Evolutionary conservation across 2,888 invertebrate genomes (phyloP), one percentile per base, ranked within the genome.

Genomic region (Hartigia nigra): DNA sequence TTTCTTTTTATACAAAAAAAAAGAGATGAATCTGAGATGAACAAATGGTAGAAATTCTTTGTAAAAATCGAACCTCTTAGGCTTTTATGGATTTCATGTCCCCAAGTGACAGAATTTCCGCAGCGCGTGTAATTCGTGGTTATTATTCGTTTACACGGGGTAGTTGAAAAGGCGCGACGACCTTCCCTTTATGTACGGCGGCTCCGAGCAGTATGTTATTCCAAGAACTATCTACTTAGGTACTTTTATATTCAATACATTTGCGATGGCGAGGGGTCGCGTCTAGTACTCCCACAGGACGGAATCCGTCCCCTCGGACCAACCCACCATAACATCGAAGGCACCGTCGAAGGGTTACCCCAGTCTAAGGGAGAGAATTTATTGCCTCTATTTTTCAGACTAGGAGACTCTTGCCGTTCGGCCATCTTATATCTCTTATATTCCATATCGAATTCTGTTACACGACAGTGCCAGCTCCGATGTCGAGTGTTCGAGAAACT

Each of bases 211-310:
- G 85, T 86, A 87, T 87, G 89, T 90, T 90, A 90, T 89, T 88
- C 86, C 81, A 81, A 83, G 86, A 86, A 88, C 88, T 89, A 88
- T 90, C 90, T 89, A 89, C 90, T 90, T 90, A 88, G 88, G 84
- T 89, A 85, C 90, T 90, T 90, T 91, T 90, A 90, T 90, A 91
- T 91, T 91, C 90, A 90, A 91, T 90, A 91, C 90, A 89, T 89
- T 88, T 83, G 89, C 87, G 84, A 85, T 83, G 85, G 84, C 80
- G 83, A 81, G 81, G 84, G 84, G 77, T 77, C 81, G 79, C 81
- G 86, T 86, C 85, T 87, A 88, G 89, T 87, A 90, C 89, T 90
- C 90, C 90, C 90, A 78, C 76, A 88, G 88, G 90, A 89, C 84
- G 82, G 81, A 76, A 79, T 79, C 75, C 74, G 72, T 75, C 77